Base-by-base conservation (phyloP, 2,888 invertebrate species). In the Trachelus tabidus region DNA sequence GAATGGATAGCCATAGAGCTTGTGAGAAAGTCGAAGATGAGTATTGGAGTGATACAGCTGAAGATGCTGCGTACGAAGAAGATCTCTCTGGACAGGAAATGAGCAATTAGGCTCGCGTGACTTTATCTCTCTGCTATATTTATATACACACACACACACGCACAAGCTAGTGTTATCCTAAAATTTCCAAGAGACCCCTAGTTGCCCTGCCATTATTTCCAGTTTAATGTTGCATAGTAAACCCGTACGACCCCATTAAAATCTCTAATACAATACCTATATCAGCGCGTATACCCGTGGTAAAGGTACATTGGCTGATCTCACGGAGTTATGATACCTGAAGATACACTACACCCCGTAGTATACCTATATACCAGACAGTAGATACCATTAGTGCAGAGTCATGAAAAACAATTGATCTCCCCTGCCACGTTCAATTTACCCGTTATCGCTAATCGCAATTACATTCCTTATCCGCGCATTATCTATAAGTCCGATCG, bases 21-120 rank as follows among this genome's bases (percentile, higher is more conserved):
- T 23, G 9, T 56, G 23, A 56, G 56, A 56, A 23, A 56, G 56
- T 23, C 56, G 23, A 56, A 56, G 56, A 56, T 23, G 56, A 56
- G 9, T 23, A 56, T 56, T 56, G 56, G 56, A 56, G 9, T 9
- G 56, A 23, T 56, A 56, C 56, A 23, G 56, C 9, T 9, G 23
- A 56, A 56, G 56, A 56, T 9, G 56, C 56, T 56, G 56, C 6
- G 56, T 23, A 15, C 1, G 2, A 9, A 56, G 56, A 56, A 56
- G 56, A 56, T 85, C 84, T 85, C 80, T 86, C 87, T 88, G 84
- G 85, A 87, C 91, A 90, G 91, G 90, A 91, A 90, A 89, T 87
- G 88, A 87, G 89, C 89, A 90, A 91, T 91, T 90, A 91, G 89
- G 86, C 83, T 85, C 84, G 82, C 82, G 84, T 86, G 85, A 87